phyloP scores from a whole-genome alignment of 1,140 invertebrate species.

The Bilobella aurantiaca region DNA sequence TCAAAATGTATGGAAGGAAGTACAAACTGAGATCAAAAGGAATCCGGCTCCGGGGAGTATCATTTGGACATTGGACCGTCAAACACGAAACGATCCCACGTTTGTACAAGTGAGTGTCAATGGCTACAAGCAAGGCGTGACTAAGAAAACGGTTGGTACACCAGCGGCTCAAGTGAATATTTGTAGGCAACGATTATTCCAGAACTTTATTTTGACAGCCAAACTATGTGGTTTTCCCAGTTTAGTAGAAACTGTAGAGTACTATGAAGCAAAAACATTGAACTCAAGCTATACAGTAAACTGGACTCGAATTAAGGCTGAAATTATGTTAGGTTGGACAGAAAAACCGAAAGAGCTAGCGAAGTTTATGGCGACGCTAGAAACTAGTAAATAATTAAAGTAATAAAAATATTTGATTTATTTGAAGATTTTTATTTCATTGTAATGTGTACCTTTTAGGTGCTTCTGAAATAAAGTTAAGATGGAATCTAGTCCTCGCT shows the following conservation, averaged over 20 bases:
- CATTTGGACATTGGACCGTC: conserved; percentile 32
- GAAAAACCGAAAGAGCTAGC: conserved; percentile 31
- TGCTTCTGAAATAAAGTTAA: too few relatives aligned
- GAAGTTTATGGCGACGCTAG: too few relatives aligned
- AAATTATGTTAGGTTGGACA: conserved; percentile 35
- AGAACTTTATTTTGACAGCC: neutral
- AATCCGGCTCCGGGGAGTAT: conserved; percentile 35
- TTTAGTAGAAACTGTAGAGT: too few relatives aligned
- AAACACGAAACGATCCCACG: conserved; percentile 5
- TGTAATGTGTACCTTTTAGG: too few relatives aligned
- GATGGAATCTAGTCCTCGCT: too few relatives aligned
- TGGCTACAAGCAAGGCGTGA: conserved; percentile 68
- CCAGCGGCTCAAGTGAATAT: conserved; percentile 48
- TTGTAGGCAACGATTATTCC: conserved; percentile 46
- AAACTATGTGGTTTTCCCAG: conserved; percentile 38
- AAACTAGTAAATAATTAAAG: too few relatives aligned
- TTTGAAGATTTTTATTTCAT: too few relatives aligned
- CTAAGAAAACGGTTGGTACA: conserved; percentile 55
- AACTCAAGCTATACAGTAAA: conserved; percentile 28
- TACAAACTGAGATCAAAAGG: conserved; percentile 35
- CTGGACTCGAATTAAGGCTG: conserved; percentile 32
- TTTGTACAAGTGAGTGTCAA: conserved; percentile 60
- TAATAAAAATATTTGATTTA: too few relatives aligned
- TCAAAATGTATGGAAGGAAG: neutral
- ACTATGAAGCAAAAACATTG: conserved; percentile 32